Conservation (phyloP, 2,888 invertebrate genomes). For the Stenodema calcarata region DNA sequence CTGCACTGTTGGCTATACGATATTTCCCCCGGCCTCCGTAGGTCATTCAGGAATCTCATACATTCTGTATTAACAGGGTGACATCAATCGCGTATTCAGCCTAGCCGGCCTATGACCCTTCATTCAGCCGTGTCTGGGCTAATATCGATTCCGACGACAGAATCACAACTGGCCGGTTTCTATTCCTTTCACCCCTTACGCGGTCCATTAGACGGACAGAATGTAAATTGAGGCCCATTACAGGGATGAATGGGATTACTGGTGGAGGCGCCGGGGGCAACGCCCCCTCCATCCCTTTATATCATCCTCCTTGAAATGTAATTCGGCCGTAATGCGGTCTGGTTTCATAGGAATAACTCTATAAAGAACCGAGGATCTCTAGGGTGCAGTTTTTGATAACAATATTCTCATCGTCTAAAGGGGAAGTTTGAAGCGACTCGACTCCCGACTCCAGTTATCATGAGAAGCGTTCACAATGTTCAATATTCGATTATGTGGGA, state of each 20-base stretch:
- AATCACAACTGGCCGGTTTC: not conserved
- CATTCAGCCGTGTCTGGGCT: not conserved
- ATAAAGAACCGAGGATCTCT: not conserved
- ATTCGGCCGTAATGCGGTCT: not conserved
- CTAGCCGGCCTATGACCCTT: not conserved
- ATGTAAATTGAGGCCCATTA: not conserved
- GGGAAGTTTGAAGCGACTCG: not conserved
- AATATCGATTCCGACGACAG: not conserved
- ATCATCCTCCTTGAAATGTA: not conserved
- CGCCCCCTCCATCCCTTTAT: not conserved
- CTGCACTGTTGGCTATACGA: too few relatives aligned
- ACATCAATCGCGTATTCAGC: too few relatives aligned
- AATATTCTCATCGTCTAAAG: not conserved
- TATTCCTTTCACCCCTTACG: not conserved
- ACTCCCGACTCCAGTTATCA: too few relatives aligned
- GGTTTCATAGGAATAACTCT: not conserved
- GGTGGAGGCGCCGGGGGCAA: not conserved
- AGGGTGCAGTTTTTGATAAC: not conserved
- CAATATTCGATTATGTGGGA: too few relatives aligned
- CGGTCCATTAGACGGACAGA: not conserved
- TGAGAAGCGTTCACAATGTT: too few relatives aligned
- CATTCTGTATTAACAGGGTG: too few relatives aligned
- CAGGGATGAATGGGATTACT: not conserved
- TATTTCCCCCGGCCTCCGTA: too few relatives aligned
- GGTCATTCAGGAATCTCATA: too few relatives aligned